phyloP scores from a whole-genome alignment of 2,888 invertebrate genomes.

The Girardia tigrina region DNA sequence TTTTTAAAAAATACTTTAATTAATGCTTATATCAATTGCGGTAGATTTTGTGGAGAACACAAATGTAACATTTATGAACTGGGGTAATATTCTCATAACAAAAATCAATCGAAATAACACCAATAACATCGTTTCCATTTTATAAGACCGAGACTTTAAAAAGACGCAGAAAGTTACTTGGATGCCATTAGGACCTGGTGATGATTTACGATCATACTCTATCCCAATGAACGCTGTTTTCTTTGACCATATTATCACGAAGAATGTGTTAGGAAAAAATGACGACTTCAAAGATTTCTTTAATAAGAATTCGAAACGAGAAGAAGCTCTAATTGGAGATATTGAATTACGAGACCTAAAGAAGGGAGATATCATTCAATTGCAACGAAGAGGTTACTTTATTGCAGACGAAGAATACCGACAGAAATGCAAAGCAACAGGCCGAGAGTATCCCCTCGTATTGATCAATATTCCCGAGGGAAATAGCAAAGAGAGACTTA shows the following conservation, averaged over 20 bases:
- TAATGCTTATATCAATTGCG: no score
- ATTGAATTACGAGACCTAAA: slow-evolving; percentile 65
- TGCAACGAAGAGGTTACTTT: slow-evolving; percentile 88
- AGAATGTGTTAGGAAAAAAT: slow-evolving; percentile 77
- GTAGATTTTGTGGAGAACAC: slow-evolving; percentile 68
- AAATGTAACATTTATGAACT: slow-evolving; percentile 89
- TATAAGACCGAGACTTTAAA: slow-evolving; percentile 84
- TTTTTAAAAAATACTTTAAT: no score
- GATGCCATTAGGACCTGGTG: slow-evolving; percentile 56
- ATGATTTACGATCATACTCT: no score
- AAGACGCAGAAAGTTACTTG: slow-evolving; percentile 90
- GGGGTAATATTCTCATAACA: slow-evolving; percentile 79
- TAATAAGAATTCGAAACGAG: slow-evolving; percentile 70
- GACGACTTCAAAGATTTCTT: slow-evolving; percentile 85
- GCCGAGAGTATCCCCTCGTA: slow-evolving; percentile 63
- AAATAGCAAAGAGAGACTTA: slow-evolving; percentile 64
- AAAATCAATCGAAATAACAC: slow-evolving; percentile 58
- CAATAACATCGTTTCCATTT: no score
- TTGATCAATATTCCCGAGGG: slow-evolving; percentile 90
- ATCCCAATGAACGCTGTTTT: slow-evolving; percentile 69
- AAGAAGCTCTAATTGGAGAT: slow-evolving; percentile 75
- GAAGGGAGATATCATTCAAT: slow-evolving; percentile 81
- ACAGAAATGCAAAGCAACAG: slow-evolving; percentile 58
- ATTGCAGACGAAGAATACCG: slow-evolving; percentile 70
- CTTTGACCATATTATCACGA: slow-evolving; percentile 87